Evolutionary conservation across 1,140 invertebrate species (phyloP).

Genomic region (Drosophila mojavensis): DNA sequence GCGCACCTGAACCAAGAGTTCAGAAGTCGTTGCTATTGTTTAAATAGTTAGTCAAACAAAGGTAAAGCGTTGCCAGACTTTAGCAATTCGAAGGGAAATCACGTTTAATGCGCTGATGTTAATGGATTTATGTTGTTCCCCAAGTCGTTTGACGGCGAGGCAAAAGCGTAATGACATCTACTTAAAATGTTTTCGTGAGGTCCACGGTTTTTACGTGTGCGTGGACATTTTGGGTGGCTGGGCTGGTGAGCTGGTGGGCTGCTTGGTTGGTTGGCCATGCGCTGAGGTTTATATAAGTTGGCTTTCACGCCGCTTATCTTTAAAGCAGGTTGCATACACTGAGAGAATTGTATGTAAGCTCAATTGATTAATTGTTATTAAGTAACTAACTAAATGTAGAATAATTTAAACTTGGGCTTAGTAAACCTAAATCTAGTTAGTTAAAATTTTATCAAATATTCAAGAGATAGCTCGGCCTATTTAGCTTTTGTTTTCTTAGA

Average conservation of each 20-base stretch:
- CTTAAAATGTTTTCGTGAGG: constrained; percentile 40
- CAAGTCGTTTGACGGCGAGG: constrained; percentile 26
- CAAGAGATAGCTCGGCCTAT: not conserved
- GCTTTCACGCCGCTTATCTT: constrained; percentile 24
- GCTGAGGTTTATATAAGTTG: constrained; percentile 18
- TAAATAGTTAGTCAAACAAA: constrained; percentile 29
- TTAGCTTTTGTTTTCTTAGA: not conserved
- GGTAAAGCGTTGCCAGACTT: constrained; percentile 1
- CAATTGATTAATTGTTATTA: not conserved
- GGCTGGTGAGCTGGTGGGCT: not conserved
- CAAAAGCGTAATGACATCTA: constrained; percentile 27
- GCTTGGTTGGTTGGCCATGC: not conserved
- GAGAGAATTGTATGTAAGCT: not conserved
- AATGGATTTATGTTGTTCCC: constrained; percentile 58
- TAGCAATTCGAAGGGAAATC: not conserved
- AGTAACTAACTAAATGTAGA: not conserved
- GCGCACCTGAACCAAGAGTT: constrained; percentile 31
- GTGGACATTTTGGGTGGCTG: constrained; percentile 17
- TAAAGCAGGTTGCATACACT: constrained; percentile 10
- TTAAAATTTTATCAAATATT: not conserved
- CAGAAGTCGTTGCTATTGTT: constrained; percentile 30
- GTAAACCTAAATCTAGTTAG: too few relatives aligned
- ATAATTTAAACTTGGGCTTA: not conserved
- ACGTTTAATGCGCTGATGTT: constrained; percentile 36
- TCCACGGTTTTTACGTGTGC: constrained; percentile 6